phyloP scores from a whole-genome alignment of 2,113 vertebrate genomes.

The Hucho hucho region DNA sequence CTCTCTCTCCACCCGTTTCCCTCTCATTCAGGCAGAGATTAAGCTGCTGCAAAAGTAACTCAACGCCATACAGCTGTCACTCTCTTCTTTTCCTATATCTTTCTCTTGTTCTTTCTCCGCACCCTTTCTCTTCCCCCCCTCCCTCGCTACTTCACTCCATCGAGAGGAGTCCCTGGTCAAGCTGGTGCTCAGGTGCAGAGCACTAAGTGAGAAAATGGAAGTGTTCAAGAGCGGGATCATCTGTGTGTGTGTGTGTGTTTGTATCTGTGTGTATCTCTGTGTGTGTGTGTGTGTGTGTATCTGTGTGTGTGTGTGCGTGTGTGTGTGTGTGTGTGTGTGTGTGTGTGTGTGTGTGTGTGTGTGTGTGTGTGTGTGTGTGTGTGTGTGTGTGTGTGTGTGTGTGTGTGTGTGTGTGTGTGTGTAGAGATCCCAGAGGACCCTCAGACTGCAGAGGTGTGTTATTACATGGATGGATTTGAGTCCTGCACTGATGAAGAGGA shows the following conservation, averaged over 20 bases:
- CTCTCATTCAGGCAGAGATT: background rate
- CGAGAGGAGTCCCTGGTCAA: background rate
- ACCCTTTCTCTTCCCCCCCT: background rate
- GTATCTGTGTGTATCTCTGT: background rate
- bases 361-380: background rate
- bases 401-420: slow-evolving; percentile 22
- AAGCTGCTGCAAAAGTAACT: too few species aligned
- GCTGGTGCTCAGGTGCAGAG: slow-evolving; percentile 34
- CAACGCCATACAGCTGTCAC: background rate
- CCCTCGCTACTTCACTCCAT: background rate
- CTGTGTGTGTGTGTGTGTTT: background rate
- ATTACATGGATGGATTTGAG: slow-evolving; percentile 80
- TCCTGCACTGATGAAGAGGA: slow-evolving; percentile 79
- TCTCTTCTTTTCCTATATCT: background rate
- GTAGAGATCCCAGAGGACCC: slow-evolving; percentile 85
- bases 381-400: slow-evolving; percentile 4
- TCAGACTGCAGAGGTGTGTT: slow-evolving; percentile 77
- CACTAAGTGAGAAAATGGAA: slow-evolving; percentile 33
- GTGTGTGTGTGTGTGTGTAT: too few species aligned
- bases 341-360: slow-evolving; percentile 4
- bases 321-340: background rate
- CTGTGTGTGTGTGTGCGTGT: too few species aligned
- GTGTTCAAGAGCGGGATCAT: slow-evolving; percentile 19
- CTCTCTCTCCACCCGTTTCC: background rate
- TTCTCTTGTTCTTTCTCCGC: background rate